These are phyloP conservation scores for Coregonus clupeaformis DNA, from an alignment of 2,113 vertebrate species.

Conservation along the genomic window DNA sequence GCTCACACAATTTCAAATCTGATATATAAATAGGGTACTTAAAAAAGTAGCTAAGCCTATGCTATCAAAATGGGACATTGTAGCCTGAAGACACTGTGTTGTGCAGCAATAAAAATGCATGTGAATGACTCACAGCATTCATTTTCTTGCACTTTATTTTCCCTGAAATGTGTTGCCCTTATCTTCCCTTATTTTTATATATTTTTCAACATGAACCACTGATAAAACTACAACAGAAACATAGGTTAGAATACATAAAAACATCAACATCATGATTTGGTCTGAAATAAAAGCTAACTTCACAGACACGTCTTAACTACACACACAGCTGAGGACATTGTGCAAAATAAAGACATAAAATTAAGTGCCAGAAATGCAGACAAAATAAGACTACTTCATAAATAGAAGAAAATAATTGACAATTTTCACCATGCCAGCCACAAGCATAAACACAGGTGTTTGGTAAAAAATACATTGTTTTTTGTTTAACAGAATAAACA, in stretches of 20 bases:
- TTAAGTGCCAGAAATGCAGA: slow-evolving; percentile 50
- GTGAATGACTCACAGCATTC: background rate
- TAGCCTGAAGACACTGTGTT: background rate
- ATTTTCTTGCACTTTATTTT: background rate
- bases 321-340: slow-evolving; percentile 52
- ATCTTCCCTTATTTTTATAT: background rate
- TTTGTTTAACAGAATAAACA: slow-evolving; percentile 17
- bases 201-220: background rate
- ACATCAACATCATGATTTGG: slow-evolving; percentile 36
- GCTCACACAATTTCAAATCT: background rate
- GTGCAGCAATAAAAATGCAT: background rate
- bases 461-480: background rate
- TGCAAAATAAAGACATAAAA: slow-evolving; percentile 67
- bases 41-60: background rate
- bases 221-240: no score
- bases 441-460: slow-evolving; percentile 23
- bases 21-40: background rate
- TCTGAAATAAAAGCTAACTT: slow-evolving; percentile 52
- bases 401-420: slow-evolving; percentile 67
- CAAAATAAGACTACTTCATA: slow-evolving; percentile 57
- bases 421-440: slow-evolving; percentile 4
- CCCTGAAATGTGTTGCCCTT: background rate
- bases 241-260: slow-evolving; percentile 24
- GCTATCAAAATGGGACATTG: background rate
- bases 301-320: slow-evolving; percentile 56